A percentile compares a stretch with the other conserved stretches of the same genome.
These are phyloP conservation scores for Heterodera schachtii DNA, from an alignment of 1,140 invertebrate genomes.

Conservation along the genomic window DNA sequence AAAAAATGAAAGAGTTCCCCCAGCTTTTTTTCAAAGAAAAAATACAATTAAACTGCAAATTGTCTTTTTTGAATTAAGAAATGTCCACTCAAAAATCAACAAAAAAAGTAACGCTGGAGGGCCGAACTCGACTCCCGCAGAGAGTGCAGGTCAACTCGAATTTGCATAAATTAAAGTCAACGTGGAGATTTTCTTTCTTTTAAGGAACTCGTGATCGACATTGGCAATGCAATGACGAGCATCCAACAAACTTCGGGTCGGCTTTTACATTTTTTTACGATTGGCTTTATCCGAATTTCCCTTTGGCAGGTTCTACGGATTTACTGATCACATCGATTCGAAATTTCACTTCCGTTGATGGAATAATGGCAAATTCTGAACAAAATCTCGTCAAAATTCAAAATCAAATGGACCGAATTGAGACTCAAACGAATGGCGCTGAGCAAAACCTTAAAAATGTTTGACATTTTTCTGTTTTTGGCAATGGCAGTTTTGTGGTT, in stretches of 20 bases:
- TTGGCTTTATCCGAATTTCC: no score
- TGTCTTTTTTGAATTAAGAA: not conserved
- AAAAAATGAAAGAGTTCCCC: no score
- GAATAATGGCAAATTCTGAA: constrained; percentile 27
- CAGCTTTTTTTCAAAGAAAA: no score
- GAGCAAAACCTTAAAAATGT: not conserved
- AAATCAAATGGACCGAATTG: constrained; percentile 21
- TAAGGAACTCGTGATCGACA: constrained; percentile 17
- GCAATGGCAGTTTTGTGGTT: no score
- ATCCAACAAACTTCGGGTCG: constrained; percentile 21
- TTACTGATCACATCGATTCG: constrained; percentile 23
- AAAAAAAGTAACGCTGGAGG: constrained; percentile 18
- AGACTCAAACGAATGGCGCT: constrained; percentile 8
- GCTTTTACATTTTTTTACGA: not conserved
- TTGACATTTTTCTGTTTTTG: not conserved
- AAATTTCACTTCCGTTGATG: constrained; percentile 23
- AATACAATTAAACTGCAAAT: no score
- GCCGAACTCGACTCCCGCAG: constrained; percentile 23
- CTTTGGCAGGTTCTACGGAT: not conserved
- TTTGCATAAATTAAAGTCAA: no score
- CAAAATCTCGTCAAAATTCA: constrained; percentile 26
- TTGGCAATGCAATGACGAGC: constrained; percentile 20
- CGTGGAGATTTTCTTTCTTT: not conserved
- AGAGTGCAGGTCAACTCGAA: not conserved
- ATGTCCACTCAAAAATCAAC: constrained; percentile 10